Evolutionary conservation across 2,888 invertebrate species (phyloP), one percentile per base, ranked within the genome.

Genomic region (Epirrhoe tristata): DNA sequence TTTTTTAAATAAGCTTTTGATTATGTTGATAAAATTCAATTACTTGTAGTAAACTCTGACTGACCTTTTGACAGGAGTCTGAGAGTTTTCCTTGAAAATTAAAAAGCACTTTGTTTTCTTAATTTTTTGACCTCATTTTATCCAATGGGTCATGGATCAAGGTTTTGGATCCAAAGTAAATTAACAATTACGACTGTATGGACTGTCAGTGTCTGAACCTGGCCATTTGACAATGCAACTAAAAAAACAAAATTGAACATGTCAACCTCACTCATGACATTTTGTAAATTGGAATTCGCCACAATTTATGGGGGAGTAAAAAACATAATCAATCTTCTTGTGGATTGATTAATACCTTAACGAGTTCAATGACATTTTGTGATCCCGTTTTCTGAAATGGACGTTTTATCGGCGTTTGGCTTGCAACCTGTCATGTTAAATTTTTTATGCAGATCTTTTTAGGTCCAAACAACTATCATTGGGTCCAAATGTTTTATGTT

Each of bases 211-310:
- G 39, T 43, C 39, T 5, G 0, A 43, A 43, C 39, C 77, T 74
- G 75, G 77, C 74, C 68, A 73, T 83, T 84, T 84, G 84, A 86
- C 85, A 85, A 85, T 64, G 63, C 84, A 78, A 78, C 77, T 79
- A 83, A 79, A 78, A 81, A 78, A 78, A 74, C 72, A 69, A 74
- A 66, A 82, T 79, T 76, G 77, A 72, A 81, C 77, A 79, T 85
- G 85, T 85, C 86, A 85, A 78, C 77, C 81, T 70, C 68, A 70
- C 73, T 80, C 78, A 73, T 84, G 86, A 85, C 85, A 86, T 84
- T 87, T 87, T 80, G 78, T 83, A 84, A 87, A 87, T 88, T 86
- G 81, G 79, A 80, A 78, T 78, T 74, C 74, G 80, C 76, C 68
- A 77, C 79, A 78, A 79, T 78, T 72, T 77, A 77, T 75, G 75